Conservation (phyloP, 2,888 invertebrate genomes). For the Phaonia tiefii region DNA sequence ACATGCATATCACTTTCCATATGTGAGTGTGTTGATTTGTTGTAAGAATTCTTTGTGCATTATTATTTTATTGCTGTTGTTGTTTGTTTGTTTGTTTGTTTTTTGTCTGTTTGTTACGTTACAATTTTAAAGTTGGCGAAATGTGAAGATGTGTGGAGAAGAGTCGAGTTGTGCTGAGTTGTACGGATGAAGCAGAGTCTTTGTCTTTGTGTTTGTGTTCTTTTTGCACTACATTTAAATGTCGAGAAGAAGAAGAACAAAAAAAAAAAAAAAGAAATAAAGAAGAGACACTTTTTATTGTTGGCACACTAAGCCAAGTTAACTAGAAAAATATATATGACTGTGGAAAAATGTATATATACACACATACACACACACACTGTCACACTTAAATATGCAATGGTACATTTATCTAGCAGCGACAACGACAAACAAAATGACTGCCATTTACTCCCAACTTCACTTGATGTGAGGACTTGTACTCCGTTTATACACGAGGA, state of each 20-base stretch:
- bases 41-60: conserved; percentile 12
- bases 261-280: conserved; percentile 28
- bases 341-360: not conserved
- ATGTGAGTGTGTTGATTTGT: conserved; percentile 21
- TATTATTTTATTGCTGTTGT: conserved; percentile 44
- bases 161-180: not conserved
- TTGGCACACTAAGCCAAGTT: conserved; percentile 54
- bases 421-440: conserved; percentile 20
- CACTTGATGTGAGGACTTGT: not conserved
- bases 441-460: conserved; percentile 24
- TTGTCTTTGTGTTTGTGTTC: conserved; percentile 4
- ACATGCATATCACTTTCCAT: not conserved
- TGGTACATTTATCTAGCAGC: conserved; percentile 13
- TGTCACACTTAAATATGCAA: not conserved
- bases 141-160: conserved; percentile 7
- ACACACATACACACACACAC: not conserved
- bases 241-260: conserved; percentile 1
- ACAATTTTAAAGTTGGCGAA: conserved; percentile 47
- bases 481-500: no score
- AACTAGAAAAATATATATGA: conserved; percentile 39
- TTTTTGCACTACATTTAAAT: conserved; percentile 44
- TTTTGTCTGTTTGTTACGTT: conserved; percentile 49
- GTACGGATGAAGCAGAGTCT: not conserved
- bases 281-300: conserved; percentile 55
- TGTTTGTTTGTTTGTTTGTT: no score